Base-by-base conservation (phyloP, 2,888 invertebrate species). In the Eilema sororculum region DNA sequence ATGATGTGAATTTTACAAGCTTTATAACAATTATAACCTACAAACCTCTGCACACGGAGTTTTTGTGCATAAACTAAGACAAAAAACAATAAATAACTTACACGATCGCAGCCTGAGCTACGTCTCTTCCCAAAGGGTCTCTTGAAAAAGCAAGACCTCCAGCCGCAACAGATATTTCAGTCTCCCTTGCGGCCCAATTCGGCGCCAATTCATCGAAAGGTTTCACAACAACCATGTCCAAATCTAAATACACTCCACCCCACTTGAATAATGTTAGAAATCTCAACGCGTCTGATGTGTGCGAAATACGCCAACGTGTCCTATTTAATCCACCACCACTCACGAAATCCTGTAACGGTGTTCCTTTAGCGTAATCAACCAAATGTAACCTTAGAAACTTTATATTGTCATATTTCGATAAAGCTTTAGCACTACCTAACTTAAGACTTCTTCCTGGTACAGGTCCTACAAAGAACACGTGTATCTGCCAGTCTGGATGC, bases 241-340 rank as follows among this genome's bases (percentile, higher is more conserved):
- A 67, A 56, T 84, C 83, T 33, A 83, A 68, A 37, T 83, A 83
- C 12, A 83, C 33, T 1, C 84, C 84, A 12, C 83, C 80, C 67
- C 77, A 79, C 57, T 81, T 81, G 62, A 72, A 83, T 62, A 84
- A 28, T 0, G 80, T 69, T 10, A 81, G 52, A n/a, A 75, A 81
- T 56, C 82, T 72, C 52, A 84, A 68, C 64, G 77, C 46, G 69
- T 83, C 83, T 1, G 83, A 76, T 2, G 81, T 76, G 58, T 81
- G 82, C 9, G 71, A 69, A 4, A 82, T 66, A 8, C 63, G 67
- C 70, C 69, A 83, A 0, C 30, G 10, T 13, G 75, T 76, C 13
- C 58, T 60, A 8, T 73, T 73, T 8, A 77, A 66, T 3, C 57
- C 64, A 59, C 75, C 74, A 2, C 25, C 64, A 2, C 67, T 28